Base-by-base conservation (phyloP, 2,888 invertebrate species). In the Agrochola litura region DNA sequence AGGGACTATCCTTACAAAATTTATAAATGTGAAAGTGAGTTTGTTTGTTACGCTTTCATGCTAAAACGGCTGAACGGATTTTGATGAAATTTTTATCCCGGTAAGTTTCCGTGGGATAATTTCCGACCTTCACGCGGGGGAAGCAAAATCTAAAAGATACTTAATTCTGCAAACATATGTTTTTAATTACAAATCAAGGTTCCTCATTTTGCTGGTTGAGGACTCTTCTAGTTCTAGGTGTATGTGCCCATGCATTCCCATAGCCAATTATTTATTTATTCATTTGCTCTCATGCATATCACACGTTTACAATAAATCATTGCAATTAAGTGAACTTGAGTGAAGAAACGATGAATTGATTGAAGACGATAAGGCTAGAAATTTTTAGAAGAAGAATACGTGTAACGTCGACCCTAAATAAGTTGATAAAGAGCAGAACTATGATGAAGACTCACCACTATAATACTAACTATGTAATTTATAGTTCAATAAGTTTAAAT, bases 401-500 rank as follows among this genome's bases (percentile, higher is more conserved):
- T n/a, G n/a, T 0, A 2, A n/a, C 2, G 14, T 16, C n/a, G n/a
- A 64, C n/a, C n/a, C n/a, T n/a, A n/a, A n/a, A n/a, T n/a, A n/a
- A 41, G 16, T 25, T 16, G 0, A 25, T 25, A 25, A 25, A 64
- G 14, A 14, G 2, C 64, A 19, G 61, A 56, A 25, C n/a, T 0
- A n/a, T 56, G n/a, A 54, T 54, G 22, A 0, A 6, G 2, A 22
- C 22, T 54, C 8, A 22, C 22, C 54, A 54, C 22, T 56, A n/a
- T 12, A 58, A 58, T 58, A 25, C n/a, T 4, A 25, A n/a, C 58
- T 37, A 74, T 67, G 22, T 58, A 81, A 43, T 63, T 37, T 6
- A 68, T 58, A 68, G 64, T 82, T 69, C 54, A 46, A 68, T 52
- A 68, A 64, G 9, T 71, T 72, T 25, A 43, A 67, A 70, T 19